Percentiles rank a stretch among this genome's conserved stretches.
phyloP scores from a whole-genome alignment of 2,113 vertebrate genomes.

The Panthera uncia region DNA sequence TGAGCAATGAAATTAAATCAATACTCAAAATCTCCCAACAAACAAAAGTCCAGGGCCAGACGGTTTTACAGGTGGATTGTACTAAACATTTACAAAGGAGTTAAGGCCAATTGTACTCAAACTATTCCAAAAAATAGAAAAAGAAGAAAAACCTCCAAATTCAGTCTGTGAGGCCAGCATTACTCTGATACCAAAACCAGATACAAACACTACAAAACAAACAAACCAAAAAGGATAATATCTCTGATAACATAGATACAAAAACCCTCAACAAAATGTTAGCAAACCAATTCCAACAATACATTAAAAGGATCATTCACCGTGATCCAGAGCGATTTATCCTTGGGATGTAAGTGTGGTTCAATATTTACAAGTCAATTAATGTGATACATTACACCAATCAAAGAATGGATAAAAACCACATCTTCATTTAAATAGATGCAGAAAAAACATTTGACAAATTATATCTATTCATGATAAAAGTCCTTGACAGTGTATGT shows the following conservation, averaged over 20 bases:
- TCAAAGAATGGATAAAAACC: not conserved
- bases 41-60: not conserved
- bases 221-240: not conserved
- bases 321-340: not conserved
- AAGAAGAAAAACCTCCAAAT: not conserved
- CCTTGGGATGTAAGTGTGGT: not conserved
- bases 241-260: not conserved
- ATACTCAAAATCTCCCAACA: not conserved
- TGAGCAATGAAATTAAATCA: not conserved
- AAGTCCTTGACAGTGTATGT: not conserved
- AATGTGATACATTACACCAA: not conserved
- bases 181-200: not conserved
- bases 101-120: not conserved
- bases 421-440: not conserved
- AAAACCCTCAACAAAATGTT: not conserved
- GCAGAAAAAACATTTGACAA: not conserved
- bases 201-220: not conserved
- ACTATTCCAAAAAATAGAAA: not conserved
- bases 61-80: not conserved
- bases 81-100: not conserved
- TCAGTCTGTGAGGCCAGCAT: not conserved
- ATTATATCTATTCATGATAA: not conserved
- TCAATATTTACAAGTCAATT: not conserved
- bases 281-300: not conserved
- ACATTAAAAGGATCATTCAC: not conserved